Base-by-base conservation (phyloP, 2,797 vertebrate species). In the Gila robusta region DNA sequence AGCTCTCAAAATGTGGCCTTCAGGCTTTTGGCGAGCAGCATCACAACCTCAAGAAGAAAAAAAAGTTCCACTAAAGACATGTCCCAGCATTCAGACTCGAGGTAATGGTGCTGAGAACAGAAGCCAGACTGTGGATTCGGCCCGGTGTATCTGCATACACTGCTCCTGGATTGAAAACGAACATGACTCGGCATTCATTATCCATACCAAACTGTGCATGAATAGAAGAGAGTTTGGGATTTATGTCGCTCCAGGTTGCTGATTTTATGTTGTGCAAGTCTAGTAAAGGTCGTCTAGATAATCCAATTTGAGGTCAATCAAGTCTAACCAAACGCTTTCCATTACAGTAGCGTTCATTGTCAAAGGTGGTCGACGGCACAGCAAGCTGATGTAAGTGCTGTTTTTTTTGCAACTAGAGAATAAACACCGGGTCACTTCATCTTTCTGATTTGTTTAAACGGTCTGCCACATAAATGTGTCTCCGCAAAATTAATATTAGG, bases 31-130 rank as follows among this genome's bases (percentile, higher is more conserved):
- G 78, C 44, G 67, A 86, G 44, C 74, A 35, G 79, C 52, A 86
- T 28, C 78, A 81, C 88, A 80, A 87, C 82, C 88, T 91, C 82
- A 90, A 49, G 47, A 49, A 16, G 47, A 49, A 47, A 0, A 16
- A 82, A 91, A 91, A 91, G 88, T 93, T 91, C 86, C 89, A 90
- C 88, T 8, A 81, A 79, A 87, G 88, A 86, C 93, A 93, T 92
- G 90, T 88, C 74, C 70, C 85, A 89, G 90, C 91, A 91, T 94
- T 94, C 92, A 86, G 88, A 86, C 70, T 72, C 3, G 9, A 74
- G 47, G 91, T 92, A 93, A 93, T 94, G 89, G 91, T 86, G 79
- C 90, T 82, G 84, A 88, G 62, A 89, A 82, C 90, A 87, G 72
- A 78, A 83, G 85, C 79, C 62, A 76, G 84, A 83, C 85, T 79